Conservation (phyloP, 2,888 invertebrate genomes). For the Empis stercorea region DNA sequence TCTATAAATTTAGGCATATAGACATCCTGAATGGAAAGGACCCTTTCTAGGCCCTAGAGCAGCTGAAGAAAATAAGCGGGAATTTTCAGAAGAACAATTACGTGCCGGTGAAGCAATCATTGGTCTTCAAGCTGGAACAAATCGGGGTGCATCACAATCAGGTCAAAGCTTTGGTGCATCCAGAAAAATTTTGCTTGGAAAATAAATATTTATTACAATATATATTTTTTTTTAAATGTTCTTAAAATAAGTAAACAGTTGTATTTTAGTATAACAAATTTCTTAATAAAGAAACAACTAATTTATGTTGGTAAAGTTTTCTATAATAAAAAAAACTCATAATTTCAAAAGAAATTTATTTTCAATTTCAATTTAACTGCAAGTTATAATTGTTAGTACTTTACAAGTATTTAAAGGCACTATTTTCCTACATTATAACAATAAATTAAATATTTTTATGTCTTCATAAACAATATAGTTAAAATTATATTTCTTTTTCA, state of each 20-base stretch:
- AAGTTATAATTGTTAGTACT: no score
- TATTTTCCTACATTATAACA: background rate
- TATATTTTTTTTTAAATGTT: no score
- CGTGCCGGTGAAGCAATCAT: slow-evolving; percentile 74
- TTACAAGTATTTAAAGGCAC: no score
- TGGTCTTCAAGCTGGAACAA: slow-evolving; percentile 77
- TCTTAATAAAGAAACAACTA: no score
- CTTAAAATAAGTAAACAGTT: no score
- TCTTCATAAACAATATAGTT: background rate
- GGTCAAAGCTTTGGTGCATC: slow-evolving; percentile 80
- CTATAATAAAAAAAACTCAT: no score
- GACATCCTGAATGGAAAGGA: slow-evolving; percentile 72
- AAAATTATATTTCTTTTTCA: slow-evolving; percentile 2
- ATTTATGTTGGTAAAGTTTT: no score
- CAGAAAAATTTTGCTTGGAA: slow-evolving; percentile 67
- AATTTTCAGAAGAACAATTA: slow-evolving; percentile 70
- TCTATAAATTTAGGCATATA: slow-evolving; percentile 47
- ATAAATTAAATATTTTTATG: background rate
- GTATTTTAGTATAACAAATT: no score
- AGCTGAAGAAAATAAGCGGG: slow-evolving; percentile 68
- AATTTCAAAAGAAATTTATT: no score
- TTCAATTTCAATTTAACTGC: no score
- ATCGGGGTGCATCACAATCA: slow-evolving; percentile 71
- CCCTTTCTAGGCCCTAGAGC: slow-evolving; percentile 75
- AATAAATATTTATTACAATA: slow-evolving; percentile 33